phyloP scores from a whole-genome alignment of 2,888 invertebrate species.

The Acanthoscelides obtectus region DNA sequence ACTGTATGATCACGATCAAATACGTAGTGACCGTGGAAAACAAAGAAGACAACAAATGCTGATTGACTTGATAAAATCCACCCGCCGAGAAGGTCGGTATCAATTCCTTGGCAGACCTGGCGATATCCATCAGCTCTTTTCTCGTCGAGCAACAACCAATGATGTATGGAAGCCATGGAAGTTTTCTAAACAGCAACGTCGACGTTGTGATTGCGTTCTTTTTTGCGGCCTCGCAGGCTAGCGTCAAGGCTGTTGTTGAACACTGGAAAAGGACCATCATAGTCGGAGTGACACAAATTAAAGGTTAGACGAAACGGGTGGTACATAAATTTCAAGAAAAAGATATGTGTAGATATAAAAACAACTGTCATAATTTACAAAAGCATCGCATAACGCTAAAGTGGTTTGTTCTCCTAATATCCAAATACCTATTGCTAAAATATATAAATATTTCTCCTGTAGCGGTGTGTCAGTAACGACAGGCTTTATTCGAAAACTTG shows the following conservation, averaged over 20 bases:
- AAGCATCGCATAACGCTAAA: too few relatives aligned
- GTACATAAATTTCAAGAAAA: too few relatives aligned
- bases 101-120: slow-evolving; percentile 16
- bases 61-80: slow-evolving; percentile 16
- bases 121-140: slow-evolving; percentile 13
- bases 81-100: slow-evolving; percentile 15
- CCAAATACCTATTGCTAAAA: too few relatives aligned
- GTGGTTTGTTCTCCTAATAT: too few relatives aligned
- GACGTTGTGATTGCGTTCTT: slow-evolving; percentile 4
- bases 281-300: too few relatives aligned
- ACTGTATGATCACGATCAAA: slow-evolving; percentile 18
- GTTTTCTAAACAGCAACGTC: not conserved
- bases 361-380: too few relatives aligned
- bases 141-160: not conserved
- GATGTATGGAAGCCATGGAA: not conserved
- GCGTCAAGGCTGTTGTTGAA: slow-evolving; percentile 7
- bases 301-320: too few relatives aligned
- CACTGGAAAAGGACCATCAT: slow-evolving; percentile 8
- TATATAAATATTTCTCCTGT: too few relatives aligned
- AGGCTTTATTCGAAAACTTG: too few relatives aligned
- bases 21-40: slow-evolving; percentile 16
- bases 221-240: slow-evolving; percentile 13
- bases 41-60: slow-evolving; percentile 11
- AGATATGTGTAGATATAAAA: too few relatives aligned
- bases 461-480: too few relatives aligned